These are phyloP conservation scores for Drepanosiphum platanoidis DNA, from an alignment of 2,888 invertebrate species.

Conservation along the genomic window DNA sequence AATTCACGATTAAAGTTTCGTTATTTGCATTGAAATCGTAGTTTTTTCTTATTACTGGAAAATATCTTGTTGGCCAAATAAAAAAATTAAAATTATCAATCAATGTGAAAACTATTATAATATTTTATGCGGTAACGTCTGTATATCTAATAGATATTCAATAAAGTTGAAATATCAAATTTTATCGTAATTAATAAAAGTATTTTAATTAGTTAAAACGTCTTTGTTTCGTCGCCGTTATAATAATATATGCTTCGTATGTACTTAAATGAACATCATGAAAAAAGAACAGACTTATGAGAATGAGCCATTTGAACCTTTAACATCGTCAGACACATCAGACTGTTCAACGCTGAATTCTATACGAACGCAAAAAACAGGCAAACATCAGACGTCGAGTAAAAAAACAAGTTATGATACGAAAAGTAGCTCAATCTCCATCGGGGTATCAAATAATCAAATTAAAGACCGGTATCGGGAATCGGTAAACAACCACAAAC, in stretches of 20 bases:
- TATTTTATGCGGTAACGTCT: not conserved
- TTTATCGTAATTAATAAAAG: not conserved
- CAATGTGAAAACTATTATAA: not conserved
- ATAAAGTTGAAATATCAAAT: not conserved
- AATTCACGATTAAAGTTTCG: not conserved
- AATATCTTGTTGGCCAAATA: not conserved
- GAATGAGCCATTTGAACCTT: not conserved
- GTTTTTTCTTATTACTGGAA: not conserved
- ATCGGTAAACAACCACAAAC: not conserved
- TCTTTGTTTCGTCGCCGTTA: not conserved
- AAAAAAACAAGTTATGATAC: not conserved
- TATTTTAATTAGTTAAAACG: not conserved
- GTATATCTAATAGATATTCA: not conserved
- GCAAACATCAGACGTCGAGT: not conserved
- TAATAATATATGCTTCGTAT: not conserved
- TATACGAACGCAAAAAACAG: not conserved
- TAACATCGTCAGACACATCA: not conserved
- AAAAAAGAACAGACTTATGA: not conserved
- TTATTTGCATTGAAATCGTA: not conserved
- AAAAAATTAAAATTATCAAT: too few species aligned
- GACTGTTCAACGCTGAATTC: not conserved
- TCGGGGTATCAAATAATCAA: not conserved
- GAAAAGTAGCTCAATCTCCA: not conserved
- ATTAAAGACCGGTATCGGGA: not conserved
- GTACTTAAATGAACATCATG: not conserved